These are phyloP conservation scores for Formica aserva DNA, from an alignment of 2,888 invertebrate species.

Conservation along the genomic window DNA sequence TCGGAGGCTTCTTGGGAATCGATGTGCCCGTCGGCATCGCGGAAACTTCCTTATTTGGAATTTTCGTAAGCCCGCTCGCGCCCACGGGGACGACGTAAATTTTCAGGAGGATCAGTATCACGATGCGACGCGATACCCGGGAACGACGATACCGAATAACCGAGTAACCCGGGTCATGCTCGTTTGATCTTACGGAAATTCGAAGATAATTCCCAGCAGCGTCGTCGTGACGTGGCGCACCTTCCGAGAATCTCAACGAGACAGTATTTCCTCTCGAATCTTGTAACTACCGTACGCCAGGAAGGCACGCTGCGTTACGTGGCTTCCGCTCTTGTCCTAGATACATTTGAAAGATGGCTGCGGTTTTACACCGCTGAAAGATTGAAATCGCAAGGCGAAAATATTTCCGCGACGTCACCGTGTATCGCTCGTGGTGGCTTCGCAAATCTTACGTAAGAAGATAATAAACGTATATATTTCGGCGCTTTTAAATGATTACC, in stretches of 20 bases:
- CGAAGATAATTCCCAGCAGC: slow-evolving; percentile 68
- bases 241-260: slow-evolving; percentile 57
- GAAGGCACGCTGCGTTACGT: slow-evolving; percentile 9
- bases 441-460: background rate
- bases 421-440: background rate
- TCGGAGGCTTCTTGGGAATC: slow-evolving; percentile 45
- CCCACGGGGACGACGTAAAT: slow-evolving; percentile 40
- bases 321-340: slow-evolving; percentile 22
- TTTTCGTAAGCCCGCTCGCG: slow-evolving; percentile 61
- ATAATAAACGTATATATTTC: background rate
- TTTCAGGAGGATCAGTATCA: slow-evolving; percentile 16
- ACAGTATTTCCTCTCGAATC: slow-evolving; percentile 42
- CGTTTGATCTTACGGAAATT: slow-evolving; percentile 73
- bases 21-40: slow-evolving; percentile 51
- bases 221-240: slow-evolving; percentile 3
- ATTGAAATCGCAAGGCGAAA: slow-evolving; percentile 39
- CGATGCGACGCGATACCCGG: slow-evolving; percentile 5
- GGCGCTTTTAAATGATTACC: background rate
- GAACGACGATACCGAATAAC: slow-evolving; percentile 64
- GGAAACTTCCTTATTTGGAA: slow-evolving; percentile 67
- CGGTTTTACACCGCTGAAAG: slow-evolving; percentile 14
- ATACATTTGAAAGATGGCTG: slow-evolving; percentile 37
- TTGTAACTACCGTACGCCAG: slow-evolving; percentile 37
- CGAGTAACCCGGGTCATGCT: slow-evolving; percentile 72
- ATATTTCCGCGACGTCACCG: slow-evolving; percentile 6